Evolutionary conservation across 2,888 invertebrate genomes (phyloP).

Genomic region (Pseudanteris insignis): DNA sequence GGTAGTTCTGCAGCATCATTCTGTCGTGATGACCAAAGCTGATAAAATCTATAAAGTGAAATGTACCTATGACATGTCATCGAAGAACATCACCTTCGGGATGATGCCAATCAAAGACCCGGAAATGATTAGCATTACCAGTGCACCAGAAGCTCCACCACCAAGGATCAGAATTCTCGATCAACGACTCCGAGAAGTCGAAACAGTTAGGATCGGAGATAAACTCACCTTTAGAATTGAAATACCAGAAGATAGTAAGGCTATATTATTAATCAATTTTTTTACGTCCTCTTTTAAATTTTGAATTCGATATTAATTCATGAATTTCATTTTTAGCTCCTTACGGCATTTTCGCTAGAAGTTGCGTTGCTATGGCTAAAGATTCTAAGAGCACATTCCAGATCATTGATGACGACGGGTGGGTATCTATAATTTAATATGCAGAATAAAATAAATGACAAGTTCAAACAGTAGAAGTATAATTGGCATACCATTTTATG

Average conservation of each 20-base stretch:
- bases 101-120: conserved; percentile 97
- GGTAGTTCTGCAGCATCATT: conserved; percentile 93
- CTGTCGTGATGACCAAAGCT: conserved; percentile 95
- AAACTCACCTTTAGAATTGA: conserved; percentile 94
- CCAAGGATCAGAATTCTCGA: conserved; percentile 93
- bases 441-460: too few relatives aligned
- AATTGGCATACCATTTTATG: background rate
- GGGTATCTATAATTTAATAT: conserved; percentile 56
- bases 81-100: conserved; percentile 95
- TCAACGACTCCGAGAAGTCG: conserved; percentile 85
- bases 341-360: conserved; percentile 93
- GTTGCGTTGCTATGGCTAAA: conserved; percentile 96
- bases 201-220: conserved; percentile 94
- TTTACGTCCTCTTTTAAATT: background rate
- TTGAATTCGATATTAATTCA: too few relatives aligned
- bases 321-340: conserved; percentile 78
- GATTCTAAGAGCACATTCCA: conserved; percentile 96
- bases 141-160: conserved; percentile 93
- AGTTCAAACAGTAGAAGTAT: too few relatives aligned
- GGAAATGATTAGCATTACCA: conserved; percentile 95
- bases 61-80: conserved; percentile 95
- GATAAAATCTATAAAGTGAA: conserved; percentile 97
- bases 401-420: conserved; percentile 95
- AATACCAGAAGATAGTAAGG: conserved; percentile 95
- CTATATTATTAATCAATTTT: background rate